These are phyloP conservation scores for Lepas anatifera DNA, from an alignment of 2,888 invertebrate genomes.

Conservation along the genomic window DNA sequence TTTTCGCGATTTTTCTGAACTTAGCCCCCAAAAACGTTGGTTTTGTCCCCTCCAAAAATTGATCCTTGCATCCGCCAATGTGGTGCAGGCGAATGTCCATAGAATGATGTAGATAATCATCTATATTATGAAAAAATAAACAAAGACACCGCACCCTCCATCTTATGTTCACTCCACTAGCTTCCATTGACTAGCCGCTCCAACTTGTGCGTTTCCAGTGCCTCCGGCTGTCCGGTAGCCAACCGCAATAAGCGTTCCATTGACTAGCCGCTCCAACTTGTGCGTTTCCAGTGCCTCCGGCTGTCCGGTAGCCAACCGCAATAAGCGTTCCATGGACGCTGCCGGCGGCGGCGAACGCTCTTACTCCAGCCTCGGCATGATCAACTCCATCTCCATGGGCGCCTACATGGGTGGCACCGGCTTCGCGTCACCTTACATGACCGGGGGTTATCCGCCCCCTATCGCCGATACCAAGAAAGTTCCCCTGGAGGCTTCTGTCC, in stretches of 20 bases:
- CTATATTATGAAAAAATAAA: too few species aligned
- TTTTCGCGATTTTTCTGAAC: too few species aligned
- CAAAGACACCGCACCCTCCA: too few species aligned
- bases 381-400: conserved; percentile 10
- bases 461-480: background rate
- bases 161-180: too few species aligned
- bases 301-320: conserved; percentile 88
- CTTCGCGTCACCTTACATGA: background rate
- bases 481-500: background rate
- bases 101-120: too few species aligned
- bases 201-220: conserved; percentile 47
- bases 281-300: conserved; percentile 71
- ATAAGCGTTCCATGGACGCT: conserved; percentile 70
- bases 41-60: too few species aligned
- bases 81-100: too few species aligned
- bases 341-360: conserved; percentile 20
- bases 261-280: conserved; percentile 39
- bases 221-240: conserved; percentile 91
- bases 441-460: background rate
- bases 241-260: conserved; percentile 85
- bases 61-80: too few species aligned
- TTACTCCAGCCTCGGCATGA: conserved; percentile 21
- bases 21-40: too few species aligned
- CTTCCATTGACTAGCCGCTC: too few species aligned
- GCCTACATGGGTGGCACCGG: conserved; percentile 2